These are phyloP conservation scores for Pseudolaguvia tuberculata DNA, from an alignment of 2,113 vertebrate genomes.

Conservation along the genomic window DNA sequence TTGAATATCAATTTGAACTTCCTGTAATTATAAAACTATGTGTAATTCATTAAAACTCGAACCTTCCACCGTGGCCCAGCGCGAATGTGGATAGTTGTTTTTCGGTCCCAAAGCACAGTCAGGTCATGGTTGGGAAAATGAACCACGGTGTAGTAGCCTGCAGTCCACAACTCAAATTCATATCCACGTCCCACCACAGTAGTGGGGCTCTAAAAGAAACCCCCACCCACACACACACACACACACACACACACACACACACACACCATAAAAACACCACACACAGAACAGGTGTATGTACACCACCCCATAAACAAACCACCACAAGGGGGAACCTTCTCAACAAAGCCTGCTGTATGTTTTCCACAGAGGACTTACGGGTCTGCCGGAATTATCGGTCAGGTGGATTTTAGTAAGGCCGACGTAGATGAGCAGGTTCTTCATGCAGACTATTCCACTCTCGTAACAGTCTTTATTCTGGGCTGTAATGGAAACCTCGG, in stretches of 20 bases:
- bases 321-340: background rate
- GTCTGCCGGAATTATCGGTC: constrained; percentile 81
- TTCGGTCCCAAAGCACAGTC: constrained; percentile 92
- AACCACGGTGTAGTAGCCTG: constrained; percentile 86
- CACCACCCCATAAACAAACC: constrained; percentile 1
- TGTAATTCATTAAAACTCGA: constrained; percentile 30
- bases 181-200: constrained; percentile 72
- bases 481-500: constrained; percentile 84
- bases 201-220: constrained; percentile 63
- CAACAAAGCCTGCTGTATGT: background rate
- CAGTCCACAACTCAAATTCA: constrained; percentile 87
- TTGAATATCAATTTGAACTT: background rate
- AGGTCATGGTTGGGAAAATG: constrained; percentile 86
- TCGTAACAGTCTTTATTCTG: constrained; percentile 98
- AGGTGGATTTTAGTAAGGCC: constrained; percentile 90
- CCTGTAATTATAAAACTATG: background rate
- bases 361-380: constrained; percentile 67
- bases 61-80: constrained; percentile 94
- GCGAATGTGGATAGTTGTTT: constrained; percentile 92
- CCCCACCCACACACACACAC: constrained; percentile 13
- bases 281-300: background rate
- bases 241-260: constrained; percentile 13
- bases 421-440: constrained; percentile 87
- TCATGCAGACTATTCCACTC: constrained; percentile 94
- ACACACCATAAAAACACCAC: background rate